A percentile compares a stretch with the other conserved stretches of the same genome.
Conservation (phyloP, 2,113 vertebrate species). For the Bubo scandiacus region DNA sequence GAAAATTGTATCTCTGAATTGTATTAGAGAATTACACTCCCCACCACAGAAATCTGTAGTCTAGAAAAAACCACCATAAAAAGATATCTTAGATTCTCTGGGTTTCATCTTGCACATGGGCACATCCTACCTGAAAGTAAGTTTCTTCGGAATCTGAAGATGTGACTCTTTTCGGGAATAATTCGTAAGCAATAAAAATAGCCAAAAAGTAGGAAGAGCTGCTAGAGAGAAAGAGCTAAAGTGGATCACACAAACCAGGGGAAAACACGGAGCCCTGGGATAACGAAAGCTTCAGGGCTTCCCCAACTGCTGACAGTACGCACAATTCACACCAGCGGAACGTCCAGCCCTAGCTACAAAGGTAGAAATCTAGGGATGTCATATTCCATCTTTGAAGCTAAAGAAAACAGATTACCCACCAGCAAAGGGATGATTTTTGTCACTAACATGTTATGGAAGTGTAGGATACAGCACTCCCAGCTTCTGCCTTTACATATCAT, state of each 20-base stretch:
- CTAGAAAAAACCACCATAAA: not conserved
- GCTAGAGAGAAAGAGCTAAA: not conserved
- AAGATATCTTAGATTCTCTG: not conserved
- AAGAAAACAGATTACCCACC: not conserved
- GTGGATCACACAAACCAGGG: not conserved
- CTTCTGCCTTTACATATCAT: conserved; percentile 1
- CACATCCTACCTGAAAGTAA: not conserved
- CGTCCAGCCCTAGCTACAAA: not conserved
- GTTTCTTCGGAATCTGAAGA: not conserved
- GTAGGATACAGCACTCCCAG: not conserved
- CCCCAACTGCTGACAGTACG: not conserved
- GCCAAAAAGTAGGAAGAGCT: not conserved
- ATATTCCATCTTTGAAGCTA: not conserved
- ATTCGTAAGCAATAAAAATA: not conserved
- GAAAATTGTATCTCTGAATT: not conserved
- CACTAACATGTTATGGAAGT: not conserved
- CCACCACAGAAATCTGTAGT: not conserved
- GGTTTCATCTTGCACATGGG: not conserved
- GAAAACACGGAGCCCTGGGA: not conserved
- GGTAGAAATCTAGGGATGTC: not conserved
- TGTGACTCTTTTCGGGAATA: not conserved
- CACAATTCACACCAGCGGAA: not conserved
- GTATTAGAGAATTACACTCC: not conserved
- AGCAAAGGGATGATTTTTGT: not conserved
- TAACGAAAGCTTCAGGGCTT: not conserved